Evolutionary conservation across 1,140 invertebrate species (phyloP).

Genomic region (Halesus radiatus): DNA sequence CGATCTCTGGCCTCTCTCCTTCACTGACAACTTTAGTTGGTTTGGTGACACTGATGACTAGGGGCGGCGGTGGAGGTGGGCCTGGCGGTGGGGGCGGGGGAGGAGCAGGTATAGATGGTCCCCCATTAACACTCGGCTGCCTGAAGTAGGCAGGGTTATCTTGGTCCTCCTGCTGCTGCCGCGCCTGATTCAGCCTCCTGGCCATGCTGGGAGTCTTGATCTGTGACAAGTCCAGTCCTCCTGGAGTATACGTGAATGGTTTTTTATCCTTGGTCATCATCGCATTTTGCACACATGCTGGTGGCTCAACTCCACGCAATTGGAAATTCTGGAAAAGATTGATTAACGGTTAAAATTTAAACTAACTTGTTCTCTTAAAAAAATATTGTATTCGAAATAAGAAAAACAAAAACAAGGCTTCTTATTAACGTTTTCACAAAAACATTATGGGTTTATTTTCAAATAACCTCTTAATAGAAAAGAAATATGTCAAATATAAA

Average conservation of each 20-base stretch:
- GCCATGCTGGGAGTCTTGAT: conserved; percentile 92
- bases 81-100: conserved; percentile 72
- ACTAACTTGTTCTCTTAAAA: too few relatives aligned
- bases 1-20: conserved; percentile 76
- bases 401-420: too few relatives aligned
- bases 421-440: too few relatives aligned
- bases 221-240: conserved; percentile 91
- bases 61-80: conserved; percentile 63
- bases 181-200: conserved; percentile 78
- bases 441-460: too few relatives aligned
- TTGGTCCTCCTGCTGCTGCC: conserved; percentile 68
- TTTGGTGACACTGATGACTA: conserved; percentile 64
- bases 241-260: conserved; percentile 94
- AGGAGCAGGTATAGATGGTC: conserved; percentile 60
- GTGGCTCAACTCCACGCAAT: conserved; percentile 74
- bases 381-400: too few relatives aligned
- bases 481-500: too few relatives aligned
- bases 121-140: conserved; percentile 60
- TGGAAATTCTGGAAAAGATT: conserved; percentile 54
- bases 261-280: conserved; percentile 97
- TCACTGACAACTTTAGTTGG: conserved; percentile 60
- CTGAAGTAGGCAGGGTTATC: conserved; percentile 69
- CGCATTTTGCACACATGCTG: conserved; percentile 90
- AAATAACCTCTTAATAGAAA: too few relatives aligned
- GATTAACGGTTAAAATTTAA: too few relatives aligned